A percentile compares a stretch with the other conserved stretches of the same genome.
These are phyloP conservation scores for Lingula anatina DNA, from an alignment of 2,888 invertebrate genomes.

Conservation along the genomic window DNA sequence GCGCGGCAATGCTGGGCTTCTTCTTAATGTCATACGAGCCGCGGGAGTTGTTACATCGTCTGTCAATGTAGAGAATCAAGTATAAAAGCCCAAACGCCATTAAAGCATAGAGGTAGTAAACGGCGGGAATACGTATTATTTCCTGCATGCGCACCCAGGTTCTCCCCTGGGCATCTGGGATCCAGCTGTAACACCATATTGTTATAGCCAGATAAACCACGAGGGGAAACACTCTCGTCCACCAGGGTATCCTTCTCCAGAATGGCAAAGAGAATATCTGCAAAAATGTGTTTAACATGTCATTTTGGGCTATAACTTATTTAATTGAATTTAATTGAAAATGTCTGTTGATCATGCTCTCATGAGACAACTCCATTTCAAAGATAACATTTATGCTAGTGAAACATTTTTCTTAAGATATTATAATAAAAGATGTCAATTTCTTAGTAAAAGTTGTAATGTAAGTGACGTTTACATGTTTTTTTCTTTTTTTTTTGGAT, in stretches of 20 bases:
- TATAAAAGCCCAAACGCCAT: constrained; percentile 2
- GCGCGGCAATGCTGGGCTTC: neutral
- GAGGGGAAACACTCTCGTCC: constrained; percentile 10
- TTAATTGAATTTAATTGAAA: too few species aligned
- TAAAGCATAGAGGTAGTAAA: constrained; percentile 3
- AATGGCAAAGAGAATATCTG: constrained; percentile 14
- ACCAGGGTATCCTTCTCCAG: constrained; percentile 12
- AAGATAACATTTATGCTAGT: too few species aligned
- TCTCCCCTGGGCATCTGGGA: constrained; percentile 13
- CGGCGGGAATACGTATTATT: constrained; percentile 15
- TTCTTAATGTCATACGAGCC: neutral
- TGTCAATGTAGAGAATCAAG: constrained; percentile 2
- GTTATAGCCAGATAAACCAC: constrained; percentile 8
- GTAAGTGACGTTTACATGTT: too few species aligned
- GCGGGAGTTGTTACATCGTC: neutral
- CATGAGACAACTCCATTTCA: too few species aligned
- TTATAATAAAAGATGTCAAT: too few species aligned
- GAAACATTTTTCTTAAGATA: too few species aligned
- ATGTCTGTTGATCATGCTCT: too few species aligned
- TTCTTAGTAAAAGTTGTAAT: too few species aligned
- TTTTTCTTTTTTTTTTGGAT: too few species aligned
- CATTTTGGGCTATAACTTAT: neutral
- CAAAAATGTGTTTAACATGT: neutral
- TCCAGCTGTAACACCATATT: constrained; percentile 14
- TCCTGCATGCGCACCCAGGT: constrained; percentile 13